phyloP scores from a whole-genome alignment of 2,888 invertebrate genomes.

The Nephrocerus scutellatus region DNA sequence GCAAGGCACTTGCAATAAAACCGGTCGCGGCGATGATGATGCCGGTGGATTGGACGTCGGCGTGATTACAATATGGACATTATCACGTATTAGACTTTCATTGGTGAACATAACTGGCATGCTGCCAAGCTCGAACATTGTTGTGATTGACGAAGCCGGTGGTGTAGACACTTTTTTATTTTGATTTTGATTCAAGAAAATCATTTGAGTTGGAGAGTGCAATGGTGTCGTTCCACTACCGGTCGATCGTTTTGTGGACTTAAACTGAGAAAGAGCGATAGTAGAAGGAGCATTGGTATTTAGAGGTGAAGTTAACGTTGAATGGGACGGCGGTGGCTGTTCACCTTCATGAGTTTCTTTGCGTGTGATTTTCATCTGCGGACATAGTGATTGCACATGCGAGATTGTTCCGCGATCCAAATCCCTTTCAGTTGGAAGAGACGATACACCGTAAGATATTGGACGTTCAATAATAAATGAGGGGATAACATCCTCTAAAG shows the following conservation, averaged over 20 bases:
- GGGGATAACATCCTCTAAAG: constrained; percentile 34
- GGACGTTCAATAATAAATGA: constrained; percentile 30
- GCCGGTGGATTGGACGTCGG: constrained; percentile 18
- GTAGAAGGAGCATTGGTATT: too few species aligned
- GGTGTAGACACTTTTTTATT: constrained; percentile 16
- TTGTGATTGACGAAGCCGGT: constrained; percentile 46
- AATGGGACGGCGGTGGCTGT: not conserved
- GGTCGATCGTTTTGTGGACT: not conserved
- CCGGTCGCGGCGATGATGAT: too few species aligned
- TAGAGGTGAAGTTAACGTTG: not conserved
- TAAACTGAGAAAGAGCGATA: too few species aligned
- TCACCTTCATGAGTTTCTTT: constrained; percentile 20
- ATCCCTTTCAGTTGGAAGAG: constrained; percentile 13
- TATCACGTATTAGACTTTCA: constrained; percentile 51
- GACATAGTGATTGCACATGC: constrained; percentile 24
- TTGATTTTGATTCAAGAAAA: constrained; percentile 1
- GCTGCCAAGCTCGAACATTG: constrained; percentile 64
- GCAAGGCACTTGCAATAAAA: not conserved
- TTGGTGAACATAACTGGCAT: constrained; percentile 71
- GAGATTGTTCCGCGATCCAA: constrained; percentile 24
- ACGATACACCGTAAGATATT: not conserved
- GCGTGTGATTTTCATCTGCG: constrained; percentile 25
- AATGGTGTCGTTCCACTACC: not conserved
- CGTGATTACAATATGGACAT: constrained; percentile 57
- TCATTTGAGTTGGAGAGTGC: constrained; percentile 6